These are phyloP conservation scores for Pteropus alecto DNA, from an alignment of 2,113 vertebrate genomes.

Conservation along the genomic window DNA sequence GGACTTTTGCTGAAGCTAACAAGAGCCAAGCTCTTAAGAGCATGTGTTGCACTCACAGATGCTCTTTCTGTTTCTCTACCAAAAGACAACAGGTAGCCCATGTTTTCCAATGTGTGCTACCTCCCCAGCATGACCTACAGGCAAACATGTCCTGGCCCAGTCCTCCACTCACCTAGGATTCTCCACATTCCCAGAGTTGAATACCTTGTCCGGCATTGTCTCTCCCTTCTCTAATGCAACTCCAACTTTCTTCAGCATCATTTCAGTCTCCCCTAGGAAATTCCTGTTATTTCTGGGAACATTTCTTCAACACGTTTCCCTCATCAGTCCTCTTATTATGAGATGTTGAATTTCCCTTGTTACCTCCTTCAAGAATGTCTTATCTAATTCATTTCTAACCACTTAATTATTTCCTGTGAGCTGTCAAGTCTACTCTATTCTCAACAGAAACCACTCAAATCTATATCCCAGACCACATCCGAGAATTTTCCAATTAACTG, in stretches of 20 bases:
- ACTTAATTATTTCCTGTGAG: slow-evolving; percentile 49
- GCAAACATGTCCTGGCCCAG: neutral
- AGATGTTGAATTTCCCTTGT: slow-evolving; percentile 17
- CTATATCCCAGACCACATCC: slow-evolving; percentile 41
- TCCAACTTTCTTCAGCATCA: neutral
- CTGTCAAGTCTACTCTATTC: slow-evolving; percentile 48
- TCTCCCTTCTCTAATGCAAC: neutral
- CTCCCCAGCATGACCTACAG: neutral
- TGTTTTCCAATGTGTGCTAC: neutral
- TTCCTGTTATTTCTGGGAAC: neutral
- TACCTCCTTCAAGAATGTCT: slow-evolving; percentile 28
- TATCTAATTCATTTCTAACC: slow-evolving; percentile 48
- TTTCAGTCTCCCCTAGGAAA: neutral
- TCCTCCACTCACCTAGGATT: neutral
- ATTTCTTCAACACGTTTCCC: neutral
- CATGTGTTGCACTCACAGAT: neutral
- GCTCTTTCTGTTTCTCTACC: neutral
- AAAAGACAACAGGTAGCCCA: neutral
- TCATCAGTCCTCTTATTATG: neutral
- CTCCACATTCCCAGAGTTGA: neutral
- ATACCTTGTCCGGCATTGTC: neutral
- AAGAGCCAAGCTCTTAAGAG: neutral
- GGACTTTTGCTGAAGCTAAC: neutral
- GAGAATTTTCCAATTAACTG: slow-evolving; percentile 58
- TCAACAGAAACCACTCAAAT: slow-evolving; percentile 58